These are phyloP conservation scores for Bufo gargarizans DNA, from an alignment of 2,113 vertebrate genomes.

Conservation along the genomic window DNA sequence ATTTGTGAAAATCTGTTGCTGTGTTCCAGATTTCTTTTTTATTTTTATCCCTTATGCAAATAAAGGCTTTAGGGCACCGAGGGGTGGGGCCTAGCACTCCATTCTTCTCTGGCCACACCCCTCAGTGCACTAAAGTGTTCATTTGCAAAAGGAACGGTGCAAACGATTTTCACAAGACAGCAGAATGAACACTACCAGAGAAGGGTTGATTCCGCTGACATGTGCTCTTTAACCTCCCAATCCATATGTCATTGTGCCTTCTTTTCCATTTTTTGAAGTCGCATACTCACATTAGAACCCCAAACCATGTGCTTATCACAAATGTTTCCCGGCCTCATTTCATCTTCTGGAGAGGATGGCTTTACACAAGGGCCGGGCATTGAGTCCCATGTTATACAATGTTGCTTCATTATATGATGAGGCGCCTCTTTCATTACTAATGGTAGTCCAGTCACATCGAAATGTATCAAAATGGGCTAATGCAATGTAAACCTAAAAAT, in stretches of 20 bases:
- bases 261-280: neutral
- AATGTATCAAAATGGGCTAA: conserved; percentile 47
- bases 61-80: too few species aligned
- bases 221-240: neutral
- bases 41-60: too few species aligned
- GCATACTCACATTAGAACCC: neutral
- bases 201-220: too few species aligned
- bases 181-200: too few species aligned
- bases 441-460: conserved; percentile 25
- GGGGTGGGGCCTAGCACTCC: too few species aligned
- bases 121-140: too few species aligned
- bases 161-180: too few species aligned
- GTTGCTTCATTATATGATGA: conserved; percentile 16
- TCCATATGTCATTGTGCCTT: neutral
- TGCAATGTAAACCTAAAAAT: conserved; percentile 23
- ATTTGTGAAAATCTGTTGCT: too few species aligned
- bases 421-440: neutral
- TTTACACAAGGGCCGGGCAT: neutral
- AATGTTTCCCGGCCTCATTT: neutral
- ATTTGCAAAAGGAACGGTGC: too few species aligned
- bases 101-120: too few species aligned
- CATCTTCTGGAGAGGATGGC: neutral
- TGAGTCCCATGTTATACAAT: conserved; percentile 1
- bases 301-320: neutral
- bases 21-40: too few species aligned